Base-by-base conservation (phyloP, 2,113 vertebrate genomes). In the Tragelaphus imberbis region DNA sequence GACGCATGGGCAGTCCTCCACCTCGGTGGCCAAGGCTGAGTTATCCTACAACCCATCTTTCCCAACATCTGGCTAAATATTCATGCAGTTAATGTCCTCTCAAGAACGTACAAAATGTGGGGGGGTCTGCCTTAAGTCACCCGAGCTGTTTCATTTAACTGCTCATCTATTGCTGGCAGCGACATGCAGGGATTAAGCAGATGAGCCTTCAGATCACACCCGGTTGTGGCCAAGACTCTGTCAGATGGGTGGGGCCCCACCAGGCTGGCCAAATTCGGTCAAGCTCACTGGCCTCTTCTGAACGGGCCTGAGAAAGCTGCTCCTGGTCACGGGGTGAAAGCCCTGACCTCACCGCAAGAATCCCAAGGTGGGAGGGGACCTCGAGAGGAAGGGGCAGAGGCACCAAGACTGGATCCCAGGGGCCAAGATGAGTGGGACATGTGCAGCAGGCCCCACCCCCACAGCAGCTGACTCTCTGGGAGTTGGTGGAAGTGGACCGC, bases 31-130 rank as follows among this genome's bases (percentile, higher is more conserved):
- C 25, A 44, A 3, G 59, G 61, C n/a, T 0, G 1, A 95, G 93
- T 97, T 96, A 96, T 68, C 86, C 40, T 87, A 2, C 91, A 96
- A 97, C 95, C 19, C 1, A 2, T 36, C 71, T 75, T 77, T 55
- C 44, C 82, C 49, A 21, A 9, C 47, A 19, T 6, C 80, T 36
- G 84, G 95, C 95, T 96, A 95, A 77, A 85, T 51, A 88, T 91
- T 94, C 94, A 96, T 10, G 2, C 17, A 14, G 82, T 21, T 27
- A 8, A 3, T 5, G 36, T 27, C 47, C 68, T 86, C 59, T 51
- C 25, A 25, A 40, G 80, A n/a, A 88, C 40, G 23, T 28, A 4
- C 47, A 3, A 6, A 23, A 68, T 5, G n/a, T 2, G 27, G 33
- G 71, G 23, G 71, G 12, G 40, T 75, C 79, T 21, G 84, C 94